Percentiles rank a stretch among this genome's conserved stretches.
Conservation (phyloP, 2,888 invertebrate species). For the Punctoribates punctum region DNA sequence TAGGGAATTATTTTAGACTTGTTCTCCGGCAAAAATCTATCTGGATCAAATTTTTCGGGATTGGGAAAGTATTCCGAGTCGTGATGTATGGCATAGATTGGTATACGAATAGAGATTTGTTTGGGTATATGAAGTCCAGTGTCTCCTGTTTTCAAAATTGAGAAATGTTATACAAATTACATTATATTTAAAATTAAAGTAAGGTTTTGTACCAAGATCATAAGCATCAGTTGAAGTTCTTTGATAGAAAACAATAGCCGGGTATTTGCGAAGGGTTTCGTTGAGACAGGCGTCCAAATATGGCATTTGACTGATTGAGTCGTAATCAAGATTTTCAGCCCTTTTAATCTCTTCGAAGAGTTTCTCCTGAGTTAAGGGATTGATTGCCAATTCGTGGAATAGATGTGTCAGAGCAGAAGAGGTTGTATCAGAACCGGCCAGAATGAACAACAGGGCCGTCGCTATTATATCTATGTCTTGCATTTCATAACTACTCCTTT, state of each 20-base stretch:
- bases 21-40: constrained; percentile 46
- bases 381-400: not conserved
- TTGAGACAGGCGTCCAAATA: constrained; percentile 37
- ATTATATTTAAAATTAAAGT: too few relatives aligned
- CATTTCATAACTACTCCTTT: not conserved
- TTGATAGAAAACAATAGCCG: not conserved
- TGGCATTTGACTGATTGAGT: constrained; percentile 39
- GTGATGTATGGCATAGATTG: constrained; percentile 45
- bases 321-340: constrained; percentile 13
- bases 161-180: too few relatives aligned
- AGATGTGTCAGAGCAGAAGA: not conserved
- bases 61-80: constrained; percentile 45
- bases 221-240: not conserved
- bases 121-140: constrained; percentile 44
- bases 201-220: not conserved
- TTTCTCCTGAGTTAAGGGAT: not conserved
- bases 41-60: constrained; percentile 45
- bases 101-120: constrained; percentile 42
- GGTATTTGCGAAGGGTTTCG: not conserved
- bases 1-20: constrained; percentile 40
- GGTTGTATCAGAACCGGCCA: constrained; percentile 20
- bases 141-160: not conserved
- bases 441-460: not conserved
- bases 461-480: constrained; percentile 16
- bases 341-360: not conserved